Conservation (phyloP, 2,888 invertebrate genomes). For the Beris chalybata region DNA sequence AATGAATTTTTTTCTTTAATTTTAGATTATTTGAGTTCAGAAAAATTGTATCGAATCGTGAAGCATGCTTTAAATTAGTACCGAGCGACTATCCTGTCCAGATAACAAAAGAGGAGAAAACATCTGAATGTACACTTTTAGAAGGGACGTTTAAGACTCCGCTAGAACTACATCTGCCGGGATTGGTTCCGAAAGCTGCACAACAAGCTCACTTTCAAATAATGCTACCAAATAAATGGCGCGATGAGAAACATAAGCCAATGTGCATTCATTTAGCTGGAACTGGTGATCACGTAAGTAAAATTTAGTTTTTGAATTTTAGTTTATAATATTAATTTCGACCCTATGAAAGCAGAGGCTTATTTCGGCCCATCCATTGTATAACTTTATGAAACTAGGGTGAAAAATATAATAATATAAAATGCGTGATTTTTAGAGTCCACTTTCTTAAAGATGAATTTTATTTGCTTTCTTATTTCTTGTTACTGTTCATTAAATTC, state of each 20-base stretch:
- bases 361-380: too few relatives aligned
- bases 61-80: constrained; percentile 79
- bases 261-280: constrained; percentile 95
- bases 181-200: constrained; percentile 81
- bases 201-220: constrained; percentile 84
- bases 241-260: constrained; percentile 68
- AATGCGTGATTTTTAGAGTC: too few relatives aligned
- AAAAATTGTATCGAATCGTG: constrained; percentile 81
- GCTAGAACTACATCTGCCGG: constrained; percentile 78
- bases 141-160: constrained; percentile 91
- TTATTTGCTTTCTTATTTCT: too few relatives aligned
- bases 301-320: constrained; percentile 21
- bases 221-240: constrained; percentile 81
- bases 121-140: constrained; percentile 71
- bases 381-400: too few relatives aligned
- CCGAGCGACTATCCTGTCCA: constrained; percentile 81
- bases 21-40: constrained; percentile 88
- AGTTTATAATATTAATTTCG: not conserved
- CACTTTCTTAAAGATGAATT: too few relatives aligned
- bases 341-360: too few relatives aligned
- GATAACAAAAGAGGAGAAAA: constrained; percentile 80
- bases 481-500: too few relatives aligned
- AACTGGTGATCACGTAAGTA: constrained; percentile 94
- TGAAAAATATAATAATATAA: too few relatives aligned
- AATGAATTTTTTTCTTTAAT: constrained; percentile 45